Percentiles rank a stretch among this genome's conserved stretches.
phyloP scores from a whole-genome alignment of 2,113 vertebrate species.

The Hyperopisus bebe region DNA sequence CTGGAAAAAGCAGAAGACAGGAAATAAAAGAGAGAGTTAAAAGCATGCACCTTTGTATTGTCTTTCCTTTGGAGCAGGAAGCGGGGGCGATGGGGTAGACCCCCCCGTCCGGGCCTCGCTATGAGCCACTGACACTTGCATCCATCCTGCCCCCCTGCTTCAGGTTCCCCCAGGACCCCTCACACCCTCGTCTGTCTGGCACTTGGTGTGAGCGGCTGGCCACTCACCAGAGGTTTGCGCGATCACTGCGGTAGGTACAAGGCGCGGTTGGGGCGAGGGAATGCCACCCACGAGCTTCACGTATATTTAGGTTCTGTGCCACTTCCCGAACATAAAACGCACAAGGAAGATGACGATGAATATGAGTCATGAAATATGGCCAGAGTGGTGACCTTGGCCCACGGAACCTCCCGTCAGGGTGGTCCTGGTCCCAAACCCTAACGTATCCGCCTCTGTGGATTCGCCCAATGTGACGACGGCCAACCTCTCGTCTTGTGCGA shows the following conservation, averaged over 20 bases:
- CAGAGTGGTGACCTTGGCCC: background rate
- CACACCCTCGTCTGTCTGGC: background rate
- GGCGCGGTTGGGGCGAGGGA: background rate
- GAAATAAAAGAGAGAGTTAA: background rate
- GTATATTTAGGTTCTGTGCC: background rate
- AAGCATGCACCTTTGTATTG: background rate
- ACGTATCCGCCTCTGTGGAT: background rate
- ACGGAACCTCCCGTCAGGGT: background rate
- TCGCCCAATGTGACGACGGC: background rate
- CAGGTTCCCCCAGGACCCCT: background rate
- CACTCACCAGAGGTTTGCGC: background rate
- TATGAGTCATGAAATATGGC: background rate
- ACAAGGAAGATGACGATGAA: background rate
- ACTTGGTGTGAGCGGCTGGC: background rate
- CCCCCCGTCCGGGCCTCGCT: background rate
- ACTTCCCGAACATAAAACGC: background rate
- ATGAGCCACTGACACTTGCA: background rate
- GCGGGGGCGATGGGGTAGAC: background rate
- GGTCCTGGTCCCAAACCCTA: background rate
- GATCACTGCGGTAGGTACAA: background rate
- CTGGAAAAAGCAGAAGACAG: background rate
- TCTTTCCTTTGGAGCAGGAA: background rate
- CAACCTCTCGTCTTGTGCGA: background rate
- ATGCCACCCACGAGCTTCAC: background rate
- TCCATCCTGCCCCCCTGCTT: background rate